phyloP scores from a whole-genome alignment of 92 coral and sea anemone species.

The Phymanthus crucifer region DNA sequence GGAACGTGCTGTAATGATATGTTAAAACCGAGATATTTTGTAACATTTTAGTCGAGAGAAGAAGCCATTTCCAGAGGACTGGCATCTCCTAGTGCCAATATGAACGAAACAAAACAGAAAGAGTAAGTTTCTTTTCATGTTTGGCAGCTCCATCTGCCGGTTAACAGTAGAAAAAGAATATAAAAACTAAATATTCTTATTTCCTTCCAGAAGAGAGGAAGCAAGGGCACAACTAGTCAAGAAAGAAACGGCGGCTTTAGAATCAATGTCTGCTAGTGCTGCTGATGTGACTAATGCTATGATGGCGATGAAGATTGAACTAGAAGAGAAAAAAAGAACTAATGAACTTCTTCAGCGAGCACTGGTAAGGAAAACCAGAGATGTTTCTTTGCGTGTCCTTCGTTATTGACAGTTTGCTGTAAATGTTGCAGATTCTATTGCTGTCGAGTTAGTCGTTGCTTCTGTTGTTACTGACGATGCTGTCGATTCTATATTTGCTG shows the following conservation, averaged over 20 bases:
- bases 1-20: not conserved
- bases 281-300: slow-evolving; percentile 93
- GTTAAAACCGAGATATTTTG: not conserved
- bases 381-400: not conserved
- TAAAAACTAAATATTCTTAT: too few relatives aligned
- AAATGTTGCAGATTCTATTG: too few relatives aligned
- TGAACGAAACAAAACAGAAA: slow-evolving; percentile 59
- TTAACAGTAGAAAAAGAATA: not conserved
- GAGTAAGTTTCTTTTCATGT: slow-evolving; percentile 52
- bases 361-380: slow-evolving; percentile 43
- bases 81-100: slow-evolving; percentile 76
- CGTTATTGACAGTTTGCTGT: not conserved
- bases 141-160: not conserved
- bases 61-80: slow-evolving; percentile 77
- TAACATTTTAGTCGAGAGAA: slow-evolving; percentile 59
- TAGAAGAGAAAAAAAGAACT: slow-evolving; percentile 94
- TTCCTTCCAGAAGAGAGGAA: slow-evolving; percentile 28
- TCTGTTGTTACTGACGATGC: not conserved
- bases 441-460: too few relatives aligned
- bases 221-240: slow-evolving; percentile 27
- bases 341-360: slow-evolving; percentile 94
- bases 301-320: slow-evolving; percentile 95
- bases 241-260: slow-evolving; percentile 70
- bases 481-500: too few relatives aligned
- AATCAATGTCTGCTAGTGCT: slow-evolving; percentile 87